phyloP scores from a whole-genome alignment of 2,888 invertebrate species.

The Eugnorisma glareosa region DNA sequence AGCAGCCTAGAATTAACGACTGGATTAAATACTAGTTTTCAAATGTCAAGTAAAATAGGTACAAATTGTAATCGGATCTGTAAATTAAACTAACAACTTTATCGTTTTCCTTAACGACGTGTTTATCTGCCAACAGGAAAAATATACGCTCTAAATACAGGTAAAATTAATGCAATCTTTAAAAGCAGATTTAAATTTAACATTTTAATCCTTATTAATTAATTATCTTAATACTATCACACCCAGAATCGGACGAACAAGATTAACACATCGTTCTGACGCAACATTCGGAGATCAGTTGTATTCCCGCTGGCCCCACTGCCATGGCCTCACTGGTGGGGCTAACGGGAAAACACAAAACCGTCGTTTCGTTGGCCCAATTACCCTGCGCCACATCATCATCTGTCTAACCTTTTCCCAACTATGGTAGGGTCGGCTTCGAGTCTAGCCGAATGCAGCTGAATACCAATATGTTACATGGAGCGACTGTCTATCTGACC shows the following conservation, averaged over 20 bases:
- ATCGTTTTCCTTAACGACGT: slow-evolving; percentile 11
- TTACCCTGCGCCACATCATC: too few relatives aligned
- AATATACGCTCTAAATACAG: not conserved
- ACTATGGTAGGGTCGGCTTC: not conserved
- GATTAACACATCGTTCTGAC: not conserved
- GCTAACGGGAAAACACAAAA: too few relatives aligned
- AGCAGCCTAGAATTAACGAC: not conserved
- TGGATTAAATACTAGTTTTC: not conserved
- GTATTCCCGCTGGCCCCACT: too few relatives aligned
- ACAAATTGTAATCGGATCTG: not conserved
- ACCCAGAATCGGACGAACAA: not conserved
- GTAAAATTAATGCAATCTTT: not conserved
- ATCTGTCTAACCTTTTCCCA: not conserved
- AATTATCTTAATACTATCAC: not conserved
- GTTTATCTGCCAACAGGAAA: slow-evolving; percentile 24
- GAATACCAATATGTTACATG: too few relatives aligned
- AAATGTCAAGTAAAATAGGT: not conserved
- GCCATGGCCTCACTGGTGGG: too few relatives aligned
- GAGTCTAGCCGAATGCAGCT: too few relatives aligned
- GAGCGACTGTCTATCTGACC: too few relatives aligned
- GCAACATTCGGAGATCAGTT: not conserved
- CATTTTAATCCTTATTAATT: not conserved
- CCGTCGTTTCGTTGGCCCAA: too few relatives aligned
- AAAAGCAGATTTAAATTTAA: not conserved
- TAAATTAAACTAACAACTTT: not conserved